phyloP scores from a whole-genome alignment of 2,113 vertebrate species.

The Psophia crepitans region DNA sequence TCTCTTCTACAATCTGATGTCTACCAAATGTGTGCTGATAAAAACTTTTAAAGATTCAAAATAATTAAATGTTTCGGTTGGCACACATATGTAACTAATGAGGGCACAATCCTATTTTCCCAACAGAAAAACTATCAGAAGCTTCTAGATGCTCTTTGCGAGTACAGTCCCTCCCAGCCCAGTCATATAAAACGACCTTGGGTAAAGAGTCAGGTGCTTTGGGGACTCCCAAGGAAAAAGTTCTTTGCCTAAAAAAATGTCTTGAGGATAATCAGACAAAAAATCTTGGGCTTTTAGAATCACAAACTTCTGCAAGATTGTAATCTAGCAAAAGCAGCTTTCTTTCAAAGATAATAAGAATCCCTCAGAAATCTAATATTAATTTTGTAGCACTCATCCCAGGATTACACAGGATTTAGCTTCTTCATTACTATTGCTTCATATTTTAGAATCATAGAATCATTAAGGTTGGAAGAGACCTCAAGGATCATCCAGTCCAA shows the following conservation, averaged over 20 bases:
- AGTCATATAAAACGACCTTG: neutral
- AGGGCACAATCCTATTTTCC: neutral
- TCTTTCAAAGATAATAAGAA: neutral
- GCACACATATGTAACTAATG: neutral
- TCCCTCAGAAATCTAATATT: neutral
- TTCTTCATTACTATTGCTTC: neutral
- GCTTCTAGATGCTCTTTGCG: neutral
- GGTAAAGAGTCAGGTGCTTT: neutral
- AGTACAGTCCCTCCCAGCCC: neutral
- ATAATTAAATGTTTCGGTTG: neutral
- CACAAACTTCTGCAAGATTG: neutral
- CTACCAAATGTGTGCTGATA: neutral
- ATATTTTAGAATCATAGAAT: no score
- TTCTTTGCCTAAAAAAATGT: neutral
- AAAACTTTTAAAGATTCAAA: neutral
- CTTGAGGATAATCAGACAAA: neutral
- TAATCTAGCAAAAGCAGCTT: neutral
- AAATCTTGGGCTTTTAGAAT: neutral
- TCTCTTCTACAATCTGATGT: neutral
- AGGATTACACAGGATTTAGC: neutral
- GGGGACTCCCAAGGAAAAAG: neutral
- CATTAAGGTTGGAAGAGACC: no score
- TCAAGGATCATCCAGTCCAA: no score
- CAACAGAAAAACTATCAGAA: neutral
- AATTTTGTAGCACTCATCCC: neutral